Conservation (phyloP, 1,140 invertebrate genomes). For the Mamestra configurata region DNA sequence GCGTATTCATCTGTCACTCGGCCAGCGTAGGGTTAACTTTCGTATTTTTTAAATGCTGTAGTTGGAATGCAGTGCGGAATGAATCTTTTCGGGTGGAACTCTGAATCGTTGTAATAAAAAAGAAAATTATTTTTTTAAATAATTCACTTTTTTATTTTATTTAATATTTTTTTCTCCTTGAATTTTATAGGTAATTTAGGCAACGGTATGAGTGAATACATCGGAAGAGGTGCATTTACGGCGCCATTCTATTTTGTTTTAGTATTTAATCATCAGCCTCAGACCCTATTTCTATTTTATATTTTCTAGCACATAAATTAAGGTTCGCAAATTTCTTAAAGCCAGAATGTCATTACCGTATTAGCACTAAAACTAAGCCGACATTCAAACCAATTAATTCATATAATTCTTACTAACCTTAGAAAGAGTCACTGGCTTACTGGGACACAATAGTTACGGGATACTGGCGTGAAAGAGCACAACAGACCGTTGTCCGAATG, state of each 20-base stretch:
- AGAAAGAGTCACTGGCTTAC: slow-evolving; percentile 12
- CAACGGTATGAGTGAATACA: too few relatives aligned
- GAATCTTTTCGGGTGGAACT: background rate
- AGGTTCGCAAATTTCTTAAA: too few relatives aligned
- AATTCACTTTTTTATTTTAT: background rate
- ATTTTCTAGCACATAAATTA: too few relatives aligned
- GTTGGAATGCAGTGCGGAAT: background rate
- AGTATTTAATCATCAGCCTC: too few relatives aligned
- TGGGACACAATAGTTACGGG: slow-evolving; percentile 54
- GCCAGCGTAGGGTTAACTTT: slow-evolving; percentile 3
- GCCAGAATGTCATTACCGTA: too few relatives aligned
- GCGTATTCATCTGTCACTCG: slow-evolving; percentile 17
- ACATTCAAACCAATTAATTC: background rate
- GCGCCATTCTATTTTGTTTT: too few relatives aligned
- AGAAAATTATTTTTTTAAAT: too few relatives aligned
- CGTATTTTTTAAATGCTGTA: background rate
- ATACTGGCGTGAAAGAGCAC: slow-evolving; percentile 57
- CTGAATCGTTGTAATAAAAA: background rate
- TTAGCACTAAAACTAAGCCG: too few relatives aligned
- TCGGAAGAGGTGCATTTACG: too few relatives aligned
- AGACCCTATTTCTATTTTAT: too few relatives aligned
- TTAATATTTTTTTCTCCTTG: too few relatives aligned
- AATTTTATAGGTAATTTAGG: too few relatives aligned
- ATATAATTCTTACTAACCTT: slow-evolving; percentile 8
- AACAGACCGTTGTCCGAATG: slow-evolving; percentile 56